Evolutionary conservation across 2,888 invertebrate species (phyloP).

Genomic region (Drosophila neonasuta): DNA sequence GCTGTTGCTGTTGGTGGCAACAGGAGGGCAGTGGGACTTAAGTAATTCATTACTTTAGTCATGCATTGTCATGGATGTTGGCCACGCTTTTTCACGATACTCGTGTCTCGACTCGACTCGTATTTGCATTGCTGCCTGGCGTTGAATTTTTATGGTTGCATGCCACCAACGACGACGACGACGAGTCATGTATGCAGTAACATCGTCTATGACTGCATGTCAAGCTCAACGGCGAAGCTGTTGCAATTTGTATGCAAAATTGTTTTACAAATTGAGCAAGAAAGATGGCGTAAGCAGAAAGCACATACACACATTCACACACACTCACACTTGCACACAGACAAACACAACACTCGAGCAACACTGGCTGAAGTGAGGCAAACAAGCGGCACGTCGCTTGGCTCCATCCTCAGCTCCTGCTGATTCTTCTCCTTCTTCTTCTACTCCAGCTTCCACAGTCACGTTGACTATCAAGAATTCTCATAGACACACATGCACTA

Average conservation of each 20-base stretch:
- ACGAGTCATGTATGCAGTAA: slow-evolving; percentile 34
- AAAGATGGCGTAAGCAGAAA: slow-evolving; percentile 74
- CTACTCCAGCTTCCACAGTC: slow-evolving; percentile 40
- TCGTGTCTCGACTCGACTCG: background rate
- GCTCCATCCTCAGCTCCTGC: slow-evolving; percentile 14
- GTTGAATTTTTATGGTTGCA: slow-evolving; percentile 68
- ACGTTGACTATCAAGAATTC: slow-evolving; percentile 58
- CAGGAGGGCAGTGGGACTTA: slow-evolving; percentile 54
- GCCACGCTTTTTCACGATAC: slow-evolving; percentile 64
- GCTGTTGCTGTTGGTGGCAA: slow-evolving; percentile 14
- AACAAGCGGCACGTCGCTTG: slow-evolving; percentile 58
- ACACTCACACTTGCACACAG: slow-evolving; percentile 19
- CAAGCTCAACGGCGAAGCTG: slow-evolving; percentile 65
- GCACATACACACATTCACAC: slow-evolving; percentile 32
- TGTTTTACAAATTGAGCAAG: slow-evolving; percentile 78
- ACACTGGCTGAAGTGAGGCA: slow-evolving; percentile 39
- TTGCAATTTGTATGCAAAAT: slow-evolving; percentile 77
- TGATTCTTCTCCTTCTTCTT: slow-evolving; percentile 8
- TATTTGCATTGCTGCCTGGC: slow-evolving; percentile 53
- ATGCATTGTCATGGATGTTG: slow-evolving; percentile 75
- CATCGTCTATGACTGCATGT: slow-evolving; percentile 53
- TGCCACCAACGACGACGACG: slow-evolving; percentile 24
- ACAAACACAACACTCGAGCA: slow-evolving; percentile 15
- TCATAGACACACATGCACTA: slow-evolving; percentile 46
- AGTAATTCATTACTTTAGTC: slow-evolving; percentile 77